Base-by-base conservation (phyloP, 2,797 vertebrate genomes). In the Hozukius guyotensis region DNA sequence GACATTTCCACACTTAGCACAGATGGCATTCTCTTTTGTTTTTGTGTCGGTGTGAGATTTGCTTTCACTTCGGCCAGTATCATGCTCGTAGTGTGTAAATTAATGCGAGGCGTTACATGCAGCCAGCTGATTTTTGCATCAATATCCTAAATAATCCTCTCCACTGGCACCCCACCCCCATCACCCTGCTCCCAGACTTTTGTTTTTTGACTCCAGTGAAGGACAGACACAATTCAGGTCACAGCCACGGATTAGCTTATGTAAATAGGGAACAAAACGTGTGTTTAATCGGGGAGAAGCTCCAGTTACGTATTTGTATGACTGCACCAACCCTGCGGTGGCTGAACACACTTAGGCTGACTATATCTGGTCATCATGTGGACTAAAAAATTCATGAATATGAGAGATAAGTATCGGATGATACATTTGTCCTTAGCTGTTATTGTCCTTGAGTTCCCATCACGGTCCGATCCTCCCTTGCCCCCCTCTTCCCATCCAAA, bases 401-500 rank as follows among this genome's bases (percentile, higher is more conserved):
- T 88, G 87, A 95, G 91, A 91, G 92, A 93, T 92, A 90, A 94
- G 90, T 90, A 90, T 90, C 85, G 63, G 87, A 94, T 95, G 94
- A 95, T 95, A 92, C 93, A 85, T 96, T 96, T 95, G 96, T 96
- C 96, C 96, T 96, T 96, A 95, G 95, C 94, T 95, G 86, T 93
- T 96, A 94, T 95, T 96, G 95, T 96, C 96, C 96, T 96, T 96
- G 96, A 95, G 93, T 96, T 95, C 94, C 93, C 90, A 95, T 94
- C 93, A 88, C 53, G 72, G 92, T 93, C 94, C 93, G 80, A 94
- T 91, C 91, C 91, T 89, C 90, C 94, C 91, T 82, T 83, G 88
- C 89, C 92, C 91, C 93, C 94, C 90, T 89, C 91, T 87, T 84
- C 90, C 86, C 90, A 88, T 93, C 92, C 90, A 93, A 94, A 90